These are phyloP conservation scores for Hipposideros armiger DNA, from an alignment of 2,113 vertebrate genomes.

Conservation along the genomic window DNA sequence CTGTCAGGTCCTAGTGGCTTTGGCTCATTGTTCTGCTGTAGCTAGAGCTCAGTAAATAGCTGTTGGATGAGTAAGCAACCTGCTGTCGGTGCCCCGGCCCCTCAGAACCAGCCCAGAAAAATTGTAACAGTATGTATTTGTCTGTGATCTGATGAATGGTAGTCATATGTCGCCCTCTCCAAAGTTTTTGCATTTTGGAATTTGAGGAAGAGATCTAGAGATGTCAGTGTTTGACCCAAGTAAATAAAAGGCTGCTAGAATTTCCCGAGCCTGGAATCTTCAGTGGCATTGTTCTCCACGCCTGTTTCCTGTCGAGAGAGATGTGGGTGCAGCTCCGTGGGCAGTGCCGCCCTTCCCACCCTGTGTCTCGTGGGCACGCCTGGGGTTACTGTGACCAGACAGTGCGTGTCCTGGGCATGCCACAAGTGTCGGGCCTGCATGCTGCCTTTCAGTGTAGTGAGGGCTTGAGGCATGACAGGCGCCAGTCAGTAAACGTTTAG, in stretches of 20 bases:
- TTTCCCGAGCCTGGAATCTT: neutral
- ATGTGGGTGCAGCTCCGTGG: too few species aligned
- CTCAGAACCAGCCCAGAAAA: neutral
- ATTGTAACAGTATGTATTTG: neutral
- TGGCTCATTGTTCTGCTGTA: neutral
- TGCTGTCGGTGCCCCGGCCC: neutral
- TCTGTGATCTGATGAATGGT: too few species aligned
- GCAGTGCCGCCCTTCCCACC: too few species aligned
- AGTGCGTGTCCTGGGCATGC: too few species aligned
- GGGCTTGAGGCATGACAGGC: too few species aligned
- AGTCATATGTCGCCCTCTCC: accelerated
- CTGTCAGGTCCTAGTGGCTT: too few species aligned
- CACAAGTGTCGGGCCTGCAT: too few species aligned
- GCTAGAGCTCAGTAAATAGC: accelerated
- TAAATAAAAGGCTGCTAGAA: too few species aligned
- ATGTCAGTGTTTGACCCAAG: neutral
- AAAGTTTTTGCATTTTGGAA: neutral
- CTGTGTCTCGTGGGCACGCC: too few species aligned
- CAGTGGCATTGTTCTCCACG: neutral
- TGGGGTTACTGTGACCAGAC: too few species aligned
- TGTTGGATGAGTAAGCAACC: neutral
- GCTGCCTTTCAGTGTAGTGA: too few species aligned
- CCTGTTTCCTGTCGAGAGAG: neutral
- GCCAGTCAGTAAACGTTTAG: too few species aligned
- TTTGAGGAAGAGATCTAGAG: neutral